These are phyloP conservation scores for Petrolisthes cinctipes DNA, from an alignment of 2,888 invertebrate species.

Conservation along the genomic window DNA sequence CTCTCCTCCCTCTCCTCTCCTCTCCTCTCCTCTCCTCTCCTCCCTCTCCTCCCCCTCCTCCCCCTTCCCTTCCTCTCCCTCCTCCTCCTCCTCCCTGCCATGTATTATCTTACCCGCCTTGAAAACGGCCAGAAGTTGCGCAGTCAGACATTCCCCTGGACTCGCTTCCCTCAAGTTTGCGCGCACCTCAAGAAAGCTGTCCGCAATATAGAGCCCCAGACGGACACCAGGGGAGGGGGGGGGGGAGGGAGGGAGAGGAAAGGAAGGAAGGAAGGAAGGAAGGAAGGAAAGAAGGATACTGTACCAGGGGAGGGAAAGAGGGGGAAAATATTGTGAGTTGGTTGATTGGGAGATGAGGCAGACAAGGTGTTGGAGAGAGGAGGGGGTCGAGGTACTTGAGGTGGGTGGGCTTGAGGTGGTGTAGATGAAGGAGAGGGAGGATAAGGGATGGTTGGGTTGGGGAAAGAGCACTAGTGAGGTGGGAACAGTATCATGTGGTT, in stretches of 20 bases:
- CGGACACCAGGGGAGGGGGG: too few species aligned
- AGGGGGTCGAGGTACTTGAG: neutral
- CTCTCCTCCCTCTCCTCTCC: neutral
- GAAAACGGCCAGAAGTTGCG: neutral
- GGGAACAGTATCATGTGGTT: too few species aligned
- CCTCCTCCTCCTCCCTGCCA: neutral
- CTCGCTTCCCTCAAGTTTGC: neutral
- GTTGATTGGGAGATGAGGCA: neutral
- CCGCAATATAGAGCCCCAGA: too few species aligned
- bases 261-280: too few species aligned
- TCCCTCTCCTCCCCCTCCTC: neutral
- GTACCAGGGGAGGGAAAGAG: too few species aligned
- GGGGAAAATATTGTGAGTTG: too few species aligned
- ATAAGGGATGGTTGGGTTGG: too few species aligned
- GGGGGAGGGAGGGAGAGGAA: too few species aligned
- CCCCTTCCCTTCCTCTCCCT: neutral
- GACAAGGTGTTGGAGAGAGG: neutral
- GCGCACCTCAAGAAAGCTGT: neutral
- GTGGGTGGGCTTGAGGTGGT: neutral
- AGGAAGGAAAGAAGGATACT: too few species aligned
- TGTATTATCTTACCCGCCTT: neutral
- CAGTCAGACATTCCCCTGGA: neutral
- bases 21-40: neutral
- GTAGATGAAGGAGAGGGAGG: too few species aligned
- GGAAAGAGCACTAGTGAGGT: too few species aligned